Evolutionary conservation across 2,797 vertebrate genomes (phyloP).

Genomic region (Acrocephalus scirpaceus): DNA sequence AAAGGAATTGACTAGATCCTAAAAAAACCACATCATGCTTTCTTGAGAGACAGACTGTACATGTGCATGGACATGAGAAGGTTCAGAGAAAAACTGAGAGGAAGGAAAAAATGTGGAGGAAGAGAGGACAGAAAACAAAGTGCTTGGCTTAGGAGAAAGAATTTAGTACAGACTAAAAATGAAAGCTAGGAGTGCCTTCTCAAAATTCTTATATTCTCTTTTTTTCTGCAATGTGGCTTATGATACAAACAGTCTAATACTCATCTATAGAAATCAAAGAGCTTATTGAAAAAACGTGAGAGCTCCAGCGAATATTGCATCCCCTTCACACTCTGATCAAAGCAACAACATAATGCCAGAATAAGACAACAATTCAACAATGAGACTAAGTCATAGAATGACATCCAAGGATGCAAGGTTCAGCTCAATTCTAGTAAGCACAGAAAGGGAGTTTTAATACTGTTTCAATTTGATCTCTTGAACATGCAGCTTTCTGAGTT

Average conservation of each 20-base stretch:
- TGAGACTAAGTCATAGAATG: background rate
- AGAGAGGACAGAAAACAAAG: background rate
- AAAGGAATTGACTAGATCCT: background rate
- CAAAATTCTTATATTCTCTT: background rate
- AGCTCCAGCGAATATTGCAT: background rate
- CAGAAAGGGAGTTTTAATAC: background rate
- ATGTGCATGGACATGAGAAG: background rate
- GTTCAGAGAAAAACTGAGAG: background rate
- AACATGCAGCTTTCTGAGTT: background rate
- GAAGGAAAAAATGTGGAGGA: background rate
- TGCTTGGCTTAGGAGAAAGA: background rate
- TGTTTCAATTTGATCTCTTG: background rate
- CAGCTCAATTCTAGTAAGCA: background rate
- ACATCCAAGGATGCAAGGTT: background rate
- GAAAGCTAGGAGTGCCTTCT: background rate
- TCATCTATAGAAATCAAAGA: background rate
- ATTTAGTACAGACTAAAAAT: background rate
- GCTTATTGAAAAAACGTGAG: background rate
- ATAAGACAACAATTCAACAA: slow-evolving; percentile 6
- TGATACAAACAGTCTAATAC: background rate
- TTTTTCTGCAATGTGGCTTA: background rate
- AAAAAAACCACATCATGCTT: background rate
- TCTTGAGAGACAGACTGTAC: background rate
- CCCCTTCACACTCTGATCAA: slow-evolving; percentile 13
- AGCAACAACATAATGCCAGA: slow-evolving; percentile 8